phyloP scores from a whole-genome alignment of 2,888 invertebrate genomes.

The Pyralis farinalis region DNA sequence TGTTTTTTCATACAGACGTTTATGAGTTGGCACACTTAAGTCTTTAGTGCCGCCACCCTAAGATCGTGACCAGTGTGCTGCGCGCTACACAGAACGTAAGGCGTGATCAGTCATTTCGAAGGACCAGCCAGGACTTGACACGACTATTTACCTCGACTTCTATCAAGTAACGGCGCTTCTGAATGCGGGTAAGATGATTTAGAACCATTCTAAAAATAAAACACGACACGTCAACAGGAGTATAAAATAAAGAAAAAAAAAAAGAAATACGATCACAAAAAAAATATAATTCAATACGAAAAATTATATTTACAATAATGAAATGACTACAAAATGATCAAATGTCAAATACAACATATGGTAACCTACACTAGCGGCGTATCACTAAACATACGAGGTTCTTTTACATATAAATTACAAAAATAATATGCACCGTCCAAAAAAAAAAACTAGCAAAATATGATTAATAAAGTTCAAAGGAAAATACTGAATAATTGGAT shows the following conservation, averaged over 20 bases:
- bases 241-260: constrained; percentile 24
- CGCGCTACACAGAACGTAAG: no score
- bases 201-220: no score
- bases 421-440: constrained; percentile 8
- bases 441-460: constrained; percentile 4
- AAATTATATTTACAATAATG: constrained; percentile 66
- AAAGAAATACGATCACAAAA: constrained; percentile 63
- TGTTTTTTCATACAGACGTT: no score
- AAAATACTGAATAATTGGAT: constrained; percentile 4
- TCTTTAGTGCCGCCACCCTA: no score
- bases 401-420: constrained; percentile 13
- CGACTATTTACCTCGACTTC: no score
- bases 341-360: constrained; percentile 23
- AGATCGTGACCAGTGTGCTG: no score
- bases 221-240: background rate
- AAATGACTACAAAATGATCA: constrained; percentile 40
- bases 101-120: no score
- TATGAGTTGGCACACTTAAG: no score
- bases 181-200: no score
- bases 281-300: constrained; percentile 73
- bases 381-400: constrained; percentile 6
- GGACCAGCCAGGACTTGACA: no score
- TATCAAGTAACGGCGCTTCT: no score
- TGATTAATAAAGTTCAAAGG: constrained; percentile 2
- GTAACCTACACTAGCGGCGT: constrained; percentile 31